These are phyloP conservation scores for Tamias sibiricus DNA, from an alignment of 2,113 vertebrate genomes.

Conservation along the genomic window DNA sequence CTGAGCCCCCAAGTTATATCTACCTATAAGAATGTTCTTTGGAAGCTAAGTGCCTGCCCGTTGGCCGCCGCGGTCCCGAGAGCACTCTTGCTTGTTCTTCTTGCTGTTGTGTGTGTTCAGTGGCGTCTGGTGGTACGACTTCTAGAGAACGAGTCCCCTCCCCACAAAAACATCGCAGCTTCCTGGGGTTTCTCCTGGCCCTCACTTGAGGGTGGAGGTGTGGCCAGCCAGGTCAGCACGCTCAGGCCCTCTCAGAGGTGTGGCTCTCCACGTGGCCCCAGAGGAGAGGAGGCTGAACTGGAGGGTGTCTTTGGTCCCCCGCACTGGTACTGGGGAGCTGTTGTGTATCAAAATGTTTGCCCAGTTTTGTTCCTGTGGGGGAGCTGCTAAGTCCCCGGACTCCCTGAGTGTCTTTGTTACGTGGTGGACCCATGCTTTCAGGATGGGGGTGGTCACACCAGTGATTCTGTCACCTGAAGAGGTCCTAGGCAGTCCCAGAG, in stretches of 20 bases:
- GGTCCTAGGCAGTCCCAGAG: no score
- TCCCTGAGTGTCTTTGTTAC: not conserved
- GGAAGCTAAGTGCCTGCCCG: not conserved
- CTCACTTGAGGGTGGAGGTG: not conserved
- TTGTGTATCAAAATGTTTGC: not conserved
- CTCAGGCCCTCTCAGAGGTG: fast-evolving
- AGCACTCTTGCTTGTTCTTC: not conserved
- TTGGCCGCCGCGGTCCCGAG: not conserved
- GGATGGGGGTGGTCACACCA: not conserved
- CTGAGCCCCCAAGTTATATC: not conserved
- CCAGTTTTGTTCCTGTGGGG: not conserved
- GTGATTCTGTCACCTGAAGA: no score
- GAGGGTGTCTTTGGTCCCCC: not conserved
- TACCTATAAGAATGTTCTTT: not conserved
- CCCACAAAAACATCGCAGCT: not conserved
- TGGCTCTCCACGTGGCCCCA: not conserved
- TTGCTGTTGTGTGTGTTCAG: fast-evolving
- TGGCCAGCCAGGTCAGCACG: fast-evolving
- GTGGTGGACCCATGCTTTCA: not conserved
- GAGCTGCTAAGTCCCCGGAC: not conserved
- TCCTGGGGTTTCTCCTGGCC: not conserved
- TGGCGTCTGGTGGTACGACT: no score
- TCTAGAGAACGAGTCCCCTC: not conserved
- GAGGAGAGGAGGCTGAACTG: not conserved
- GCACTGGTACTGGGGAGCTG: not conserved